phyloP scores from a whole-genome alignment of 1,140 invertebrate species.

The Neocloeon triangulifer region DNA sequence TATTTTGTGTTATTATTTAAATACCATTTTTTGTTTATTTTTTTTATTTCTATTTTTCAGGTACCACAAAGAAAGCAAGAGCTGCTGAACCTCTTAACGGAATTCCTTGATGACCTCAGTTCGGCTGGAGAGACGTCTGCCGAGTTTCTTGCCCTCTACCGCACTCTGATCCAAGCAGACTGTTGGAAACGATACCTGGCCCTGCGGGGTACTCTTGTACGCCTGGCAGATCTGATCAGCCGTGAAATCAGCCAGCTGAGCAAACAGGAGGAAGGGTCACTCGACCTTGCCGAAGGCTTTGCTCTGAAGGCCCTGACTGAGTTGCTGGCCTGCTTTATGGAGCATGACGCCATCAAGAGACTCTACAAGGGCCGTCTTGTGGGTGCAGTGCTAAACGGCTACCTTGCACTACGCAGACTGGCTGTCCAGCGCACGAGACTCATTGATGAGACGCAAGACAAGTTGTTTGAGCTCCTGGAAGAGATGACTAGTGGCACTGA shows the following conservation, averaged over 20 bases:
- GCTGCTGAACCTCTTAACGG: constrained; percentile 70
- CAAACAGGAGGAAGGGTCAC: constrained; percentile 65
- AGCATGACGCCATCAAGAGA: constrained; percentile 57
- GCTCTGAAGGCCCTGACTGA: constrained; percentile 72
- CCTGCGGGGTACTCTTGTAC: constrained; percentile 58
- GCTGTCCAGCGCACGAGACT: constrained; percentile 86
- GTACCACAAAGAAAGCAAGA: no score
- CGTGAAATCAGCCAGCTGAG: constrained; percentile 70
- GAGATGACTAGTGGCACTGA: constrained; percentile 93
- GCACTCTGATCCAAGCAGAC: constrained; percentile 54
- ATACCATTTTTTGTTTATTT: constrained; percentile 1
- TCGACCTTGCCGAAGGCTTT: constrained; percentile 79
- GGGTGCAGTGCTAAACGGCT: constrained; percentile 76
- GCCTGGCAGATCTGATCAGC: constrained; percentile 67
- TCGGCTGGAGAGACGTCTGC: constrained; percentile 69
- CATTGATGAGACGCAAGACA: constrained; percentile 93
- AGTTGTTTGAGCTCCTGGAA: constrained; percentile 78
- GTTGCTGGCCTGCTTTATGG: constrained; percentile 60
- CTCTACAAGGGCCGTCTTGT: constrained; percentile 78
- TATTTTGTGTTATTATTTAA: no score
- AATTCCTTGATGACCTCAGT: constrained; percentile 66
- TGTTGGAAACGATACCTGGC: constrained; percentile 89
- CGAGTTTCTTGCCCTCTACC: constrained; percentile 76
- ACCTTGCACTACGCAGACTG: constrained; percentile 69
- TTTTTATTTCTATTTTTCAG: neutral